These are phyloP conservation scores for Baccha elongata DNA, from an alignment of 2,888 invertebrate species.

Conservation along the genomic window DNA sequence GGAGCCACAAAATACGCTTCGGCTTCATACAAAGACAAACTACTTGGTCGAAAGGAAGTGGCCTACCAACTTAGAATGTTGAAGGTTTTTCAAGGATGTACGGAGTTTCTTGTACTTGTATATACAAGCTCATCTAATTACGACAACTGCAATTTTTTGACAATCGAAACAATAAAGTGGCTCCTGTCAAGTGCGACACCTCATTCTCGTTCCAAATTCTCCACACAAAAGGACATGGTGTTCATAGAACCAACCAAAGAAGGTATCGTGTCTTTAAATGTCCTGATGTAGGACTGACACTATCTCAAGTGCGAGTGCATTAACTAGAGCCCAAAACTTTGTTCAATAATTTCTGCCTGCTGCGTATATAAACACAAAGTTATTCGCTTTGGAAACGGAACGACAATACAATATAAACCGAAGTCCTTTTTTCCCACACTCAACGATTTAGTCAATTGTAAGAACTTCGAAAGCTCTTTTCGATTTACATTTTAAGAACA, in stretches of 20 bases:
- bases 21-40: slow-evolving; percentile 54
- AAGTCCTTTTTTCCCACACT: slow-evolving; percentile 56
- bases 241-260: slow-evolving; percentile 21
- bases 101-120: too few species aligned
- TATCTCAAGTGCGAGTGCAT: slow-evolving; percentile 51
- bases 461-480: slow-evolving; percentile 68
- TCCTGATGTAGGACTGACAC: slow-evolving; percentile 60
- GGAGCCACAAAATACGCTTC: slow-evolving; percentile 56
- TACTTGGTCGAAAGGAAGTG: slow-evolving; percentile 30
- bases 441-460: slow-evolving; percentile 61
- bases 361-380: slow-evolving; percentile 1
- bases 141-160: slow-evolving; percentile 39
- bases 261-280: slow-evolving; percentile 50
- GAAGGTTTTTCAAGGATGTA: not conserved
- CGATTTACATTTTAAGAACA: slow-evolving; percentile 71
- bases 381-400: slow-evolving; percentile 45
- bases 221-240: slow-evolving; percentile 30
- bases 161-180: slow-evolving; percentile 58
- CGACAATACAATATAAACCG: slow-evolving; percentile 8
- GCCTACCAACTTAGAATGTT: slow-evolving; percentile 1
- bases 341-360: slow-evolving; percentile 57
- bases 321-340: slow-evolving; percentile 52
- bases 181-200: slow-evolving; percentile 5
- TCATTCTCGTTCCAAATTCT: not conserved
- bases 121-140: slow-evolving; percentile 40